These are phyloP conservation scores for Mylabris sibirica DNA, from an alignment of 2,888 invertebrate species.

Conservation along the genomic window DNA sequence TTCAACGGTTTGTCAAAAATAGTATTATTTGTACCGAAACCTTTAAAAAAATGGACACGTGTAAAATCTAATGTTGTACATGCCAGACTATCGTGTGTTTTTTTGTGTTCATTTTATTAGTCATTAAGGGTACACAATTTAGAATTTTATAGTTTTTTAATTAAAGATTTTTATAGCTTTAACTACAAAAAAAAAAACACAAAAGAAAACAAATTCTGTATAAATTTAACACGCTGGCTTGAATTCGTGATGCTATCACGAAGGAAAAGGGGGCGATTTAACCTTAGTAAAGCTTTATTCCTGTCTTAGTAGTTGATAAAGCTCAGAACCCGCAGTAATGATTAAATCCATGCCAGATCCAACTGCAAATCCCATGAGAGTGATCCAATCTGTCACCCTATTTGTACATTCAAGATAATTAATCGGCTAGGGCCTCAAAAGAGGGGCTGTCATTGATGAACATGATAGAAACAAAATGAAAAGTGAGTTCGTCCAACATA, in stretches of 20 bases:
- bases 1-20: not conserved
- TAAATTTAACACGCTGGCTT: not conserved
- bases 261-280: too few relatives aligned
- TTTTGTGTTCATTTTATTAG: slow-evolving; percentile 28
- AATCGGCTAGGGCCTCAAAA: not conserved
- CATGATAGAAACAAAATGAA: too few relatives aligned
- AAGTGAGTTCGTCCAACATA: too few relatives aligned
- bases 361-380: not conserved
- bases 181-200: slow-evolving; percentile 24
- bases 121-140: slow-evolving; percentile 25
- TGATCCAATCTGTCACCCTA: not conserved
- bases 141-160: slow-evolving; percentile 36
- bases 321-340: not conserved
- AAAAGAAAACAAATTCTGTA: not conserved
- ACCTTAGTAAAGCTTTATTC: not conserved
- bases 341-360: not conserved
- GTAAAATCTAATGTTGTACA: slow-evolving; percentile 17
- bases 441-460: too few relatives aligned
- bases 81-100: slow-evolving; percentile 20
- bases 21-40: slow-evolving; percentile 2
- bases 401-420: not conserved
- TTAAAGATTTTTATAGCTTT: slow-evolving; percentile 34
- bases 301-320: too few relatives aligned
- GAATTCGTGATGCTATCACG: not conserved
- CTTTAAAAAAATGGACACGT: slow-evolving; percentile 19